Evolutionary conservation across 2,797 vertebrate species (phyloP).

Genomic region (Hyperoplus immaculatus): DNA sequence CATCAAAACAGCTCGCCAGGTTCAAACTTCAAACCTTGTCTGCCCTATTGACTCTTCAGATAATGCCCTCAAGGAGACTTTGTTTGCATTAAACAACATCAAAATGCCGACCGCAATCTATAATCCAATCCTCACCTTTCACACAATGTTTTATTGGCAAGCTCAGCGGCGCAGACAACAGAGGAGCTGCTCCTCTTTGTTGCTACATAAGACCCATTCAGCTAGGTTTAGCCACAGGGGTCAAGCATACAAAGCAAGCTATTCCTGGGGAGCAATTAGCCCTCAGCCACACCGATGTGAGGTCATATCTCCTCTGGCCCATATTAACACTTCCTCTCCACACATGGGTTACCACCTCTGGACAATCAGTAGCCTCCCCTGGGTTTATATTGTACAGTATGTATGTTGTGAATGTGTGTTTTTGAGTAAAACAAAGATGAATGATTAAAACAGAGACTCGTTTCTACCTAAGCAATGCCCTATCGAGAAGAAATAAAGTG

Average conservation of each 20-base stretch:
- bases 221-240: conserved; percentile 70
- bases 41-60: conserved; percentile 50
- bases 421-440: conserved; percentile 1
- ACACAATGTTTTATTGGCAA: conserved; percentile 68
- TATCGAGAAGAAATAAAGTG: neutral
- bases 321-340: conserved; percentile 60
- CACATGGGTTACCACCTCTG: conserved; percentile 56
- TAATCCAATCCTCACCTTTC: conserved; percentile 68
- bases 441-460: neutral
- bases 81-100: conserved; percentile 77
- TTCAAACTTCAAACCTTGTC: conserved; percentile 53
- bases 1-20: conserved; percentile 43
- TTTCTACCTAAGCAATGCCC: neutral
- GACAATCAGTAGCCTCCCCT: conserved; percentile 33
- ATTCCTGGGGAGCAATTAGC: conserved; percentile 79
- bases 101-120: conserved; percentile 71
- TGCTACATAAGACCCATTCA: conserved; percentile 74
- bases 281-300: conserved; percentile 56
- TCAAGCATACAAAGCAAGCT: conserved; percentile 64
- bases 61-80: conserved; percentile 67
- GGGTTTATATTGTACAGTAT: neutral
- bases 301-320: conserved; percentile 58
- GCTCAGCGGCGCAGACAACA: conserved; percentile 68
- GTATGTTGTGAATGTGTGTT: conserved; percentile 4
- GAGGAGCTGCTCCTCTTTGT: conserved; percentile 72